Conservation (phyloP, 30 jellyfish, hydroid and myxozoan species). For the Turritopsis dohrnii region DNA sequence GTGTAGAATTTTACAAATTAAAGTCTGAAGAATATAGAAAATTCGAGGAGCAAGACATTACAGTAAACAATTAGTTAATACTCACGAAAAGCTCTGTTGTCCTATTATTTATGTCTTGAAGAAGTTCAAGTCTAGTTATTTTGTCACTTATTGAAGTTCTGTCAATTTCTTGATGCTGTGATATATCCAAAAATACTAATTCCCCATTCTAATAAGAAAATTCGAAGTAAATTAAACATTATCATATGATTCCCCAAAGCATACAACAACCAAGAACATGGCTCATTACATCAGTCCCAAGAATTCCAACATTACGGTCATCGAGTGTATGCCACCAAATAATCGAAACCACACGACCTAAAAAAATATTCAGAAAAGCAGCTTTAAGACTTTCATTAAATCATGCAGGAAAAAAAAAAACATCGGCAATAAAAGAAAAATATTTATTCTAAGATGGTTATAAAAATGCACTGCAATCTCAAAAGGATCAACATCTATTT, state of each 20-base stretch:
- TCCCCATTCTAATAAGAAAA: constrained; percentile 73
- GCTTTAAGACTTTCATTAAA: not conserved
- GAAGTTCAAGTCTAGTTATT: constrained; percentile 44
- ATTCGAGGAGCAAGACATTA: too few relatives aligned
- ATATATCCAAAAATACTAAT: constrained; percentile 58
- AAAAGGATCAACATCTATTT: too few relatives aligned
- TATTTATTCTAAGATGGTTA: not conserved
- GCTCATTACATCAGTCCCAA: constrained; percentile 74
- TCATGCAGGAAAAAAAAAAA: not conserved
- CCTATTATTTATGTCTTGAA: constrained; percentile 70
- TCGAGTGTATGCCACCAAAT: constrained; percentile 94
- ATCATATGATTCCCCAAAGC: too few relatives aligned
- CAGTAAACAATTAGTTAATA: not conserved
- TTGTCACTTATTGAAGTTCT: constrained; percentile 41
- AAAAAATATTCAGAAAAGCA: too few relatives aligned
- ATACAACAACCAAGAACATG: too few relatives aligned
- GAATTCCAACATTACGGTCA: constrained; percentile 67
- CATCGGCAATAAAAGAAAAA: not conserved
- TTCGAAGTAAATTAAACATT: not conserved
- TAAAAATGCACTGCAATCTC: too few relatives aligned
- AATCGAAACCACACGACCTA: constrained; percentile 59
- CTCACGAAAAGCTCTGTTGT: constrained; percentile 53
- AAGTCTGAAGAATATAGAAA: too few relatives aligned
- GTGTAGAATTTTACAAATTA: too few relatives aligned
- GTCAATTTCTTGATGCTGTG: constrained; percentile 37